Percentiles rank a stretch among this genome's conserved stretches.
phyloP scores from a whole-genome alignment of 2,888 invertebrate genomes.

The Opisthograptis luteolata region DNA sequence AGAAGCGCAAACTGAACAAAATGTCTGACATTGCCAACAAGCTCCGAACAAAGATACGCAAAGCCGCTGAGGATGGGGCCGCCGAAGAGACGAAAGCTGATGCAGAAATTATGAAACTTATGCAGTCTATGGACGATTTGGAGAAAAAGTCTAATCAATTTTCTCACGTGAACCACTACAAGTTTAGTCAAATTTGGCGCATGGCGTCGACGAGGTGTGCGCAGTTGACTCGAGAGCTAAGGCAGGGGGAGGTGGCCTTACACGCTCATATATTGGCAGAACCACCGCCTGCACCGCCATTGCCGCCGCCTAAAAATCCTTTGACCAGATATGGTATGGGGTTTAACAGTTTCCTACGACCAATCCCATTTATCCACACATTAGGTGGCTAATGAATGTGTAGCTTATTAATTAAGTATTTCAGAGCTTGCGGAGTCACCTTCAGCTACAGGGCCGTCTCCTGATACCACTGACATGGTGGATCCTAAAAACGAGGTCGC shows the following conservation, averaged over 20 bases:
- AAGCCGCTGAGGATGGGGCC: conserved; percentile 86
- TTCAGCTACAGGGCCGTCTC: too few species aligned
- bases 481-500: conserved; percentile 41
- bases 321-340: conserved; percentile 58
- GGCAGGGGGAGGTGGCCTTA: conserved; percentile 68
- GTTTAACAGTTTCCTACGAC: too few species aligned
- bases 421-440: conserved; percentile 43
- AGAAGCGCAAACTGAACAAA: conserved; percentile 90
- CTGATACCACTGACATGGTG: conserved; percentile 22
- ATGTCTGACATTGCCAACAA: conserved; percentile 88
- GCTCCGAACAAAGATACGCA: conserved; percentile 86
- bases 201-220: conserved; percentile 64
- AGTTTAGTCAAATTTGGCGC: conserved; percentile 81
- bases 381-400: too few species aligned
- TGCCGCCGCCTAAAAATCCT: conserved; percentile 62
- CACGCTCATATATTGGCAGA: conserved; percentile 75
- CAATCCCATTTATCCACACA: too few species aligned
- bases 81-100: conserved; percentile 87
- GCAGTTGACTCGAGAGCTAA: conserved; percentile 54
- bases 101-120: conserved; percentile 87
- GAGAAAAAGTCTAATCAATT: conserved; percentile 89
- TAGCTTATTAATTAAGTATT: too few species aligned
- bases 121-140: conserved; percentile 87
- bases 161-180: conserved; percentile 86
- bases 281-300: conserved; percentile 67